Evolutionary conservation across 2,888 invertebrate genomes (phyloP).

Genomic region (Perizoma affinitatum): DNA sequence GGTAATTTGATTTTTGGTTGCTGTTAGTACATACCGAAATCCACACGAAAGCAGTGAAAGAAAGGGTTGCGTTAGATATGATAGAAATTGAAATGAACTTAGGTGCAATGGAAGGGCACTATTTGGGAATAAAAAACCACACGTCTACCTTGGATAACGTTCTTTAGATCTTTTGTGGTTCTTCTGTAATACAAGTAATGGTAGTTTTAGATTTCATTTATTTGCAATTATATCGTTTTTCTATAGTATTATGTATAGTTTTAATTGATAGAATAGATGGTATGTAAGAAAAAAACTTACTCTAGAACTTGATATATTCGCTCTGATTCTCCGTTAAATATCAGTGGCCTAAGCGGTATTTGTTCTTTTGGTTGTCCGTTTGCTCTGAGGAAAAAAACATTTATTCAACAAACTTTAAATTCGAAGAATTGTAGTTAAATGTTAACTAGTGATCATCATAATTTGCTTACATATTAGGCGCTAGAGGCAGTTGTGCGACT

Average conservation of each 20-base stretch:
- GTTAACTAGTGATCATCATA: not conserved
- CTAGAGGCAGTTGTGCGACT: slow-evolving; percentile 63
- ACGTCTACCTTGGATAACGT: slow-evolving; percentile 81
- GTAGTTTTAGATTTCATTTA: slow-evolving; percentile 30
- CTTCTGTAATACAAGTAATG: slow-evolving; percentile 76
- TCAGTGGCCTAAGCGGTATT: slow-evolving; percentile 90
- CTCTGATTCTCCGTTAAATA: slow-evolving; percentile 87
- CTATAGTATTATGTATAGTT: slow-evolving; percentile 25
- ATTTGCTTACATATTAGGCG: slow-evolving; percentile 71
- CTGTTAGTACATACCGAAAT: slow-evolving; percentile 65
- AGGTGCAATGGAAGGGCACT: slow-evolving; percentile 40
- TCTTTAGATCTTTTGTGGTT: slow-evolving; percentile 82
- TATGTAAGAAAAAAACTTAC: slow-evolving; percentile 80
- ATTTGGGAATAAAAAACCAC: slow-evolving; percentile 58
- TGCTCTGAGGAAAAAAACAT: slow-evolving; percentile 54
- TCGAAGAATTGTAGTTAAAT: not conserved
- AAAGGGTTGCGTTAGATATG: slow-evolving; percentile 51
- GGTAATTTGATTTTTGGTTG: slow-evolving; percentile 81
- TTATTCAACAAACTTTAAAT: not conserved
- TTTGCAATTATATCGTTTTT: slow-evolving; percentile 21
- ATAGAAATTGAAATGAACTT: slow-evolving; percentile 38
- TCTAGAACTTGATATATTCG: slow-evolving; percentile 88
- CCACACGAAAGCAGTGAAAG: slow-evolving; percentile 63
- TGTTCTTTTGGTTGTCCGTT: slow-evolving; percentile 86
- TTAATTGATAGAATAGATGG: slow-evolving; percentile 36